Evolutionary conservation across 2,113 vertebrate species (phyloP), one percentile per base, ranked within the genome.

Genomic region (Oenanthe oenanthe): DNA sequence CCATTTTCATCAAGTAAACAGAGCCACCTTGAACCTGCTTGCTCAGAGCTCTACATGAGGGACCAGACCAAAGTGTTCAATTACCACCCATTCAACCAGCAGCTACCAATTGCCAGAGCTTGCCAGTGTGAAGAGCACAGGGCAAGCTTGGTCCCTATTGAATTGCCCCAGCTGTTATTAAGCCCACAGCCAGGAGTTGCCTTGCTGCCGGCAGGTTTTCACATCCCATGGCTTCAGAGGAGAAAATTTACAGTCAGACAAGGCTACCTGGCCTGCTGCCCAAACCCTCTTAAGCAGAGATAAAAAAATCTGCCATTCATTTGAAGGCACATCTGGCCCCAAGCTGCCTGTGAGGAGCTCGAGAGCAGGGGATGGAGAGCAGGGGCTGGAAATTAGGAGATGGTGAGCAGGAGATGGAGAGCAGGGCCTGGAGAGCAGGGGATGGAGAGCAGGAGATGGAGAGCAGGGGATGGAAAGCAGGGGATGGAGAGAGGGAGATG

Each of bases 221-320:
- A 62, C 63, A 29, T 14, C 21, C 29, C 17, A 72, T 7, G 62
- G 40, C 45, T 91, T 61, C 80, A 62, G 45, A 14, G 50, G 60
- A 83, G 76, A 73, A 79, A 92, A 79, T 42, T 65, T 61, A 12
- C 56, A 54, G 62, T 45, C 29, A 21, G 61, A 36, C 72, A 63
- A 86, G 57, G n/a, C 75, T 28, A 26, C 32, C 38, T 92, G 92
- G 86, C 38, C 34, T 40, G 56, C 51, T 71, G 89, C 76, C 91
- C 84, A 51, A 57, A 2, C 14, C 15, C 61, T 85, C 57, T 43
- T 43, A 1, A 84, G 51, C 42, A 43, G 62, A 74, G 51, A 51
- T 51, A 21, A 62, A 87, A 13, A 50, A 26, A 47, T 74, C 22
- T 65, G 63, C 10, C 82, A 38, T 13, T 12, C 47, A 12, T 90